Base-by-base conservation (phyloP, 2,888 invertebrate genomes). In the Heteromurus nitidus region DNA sequence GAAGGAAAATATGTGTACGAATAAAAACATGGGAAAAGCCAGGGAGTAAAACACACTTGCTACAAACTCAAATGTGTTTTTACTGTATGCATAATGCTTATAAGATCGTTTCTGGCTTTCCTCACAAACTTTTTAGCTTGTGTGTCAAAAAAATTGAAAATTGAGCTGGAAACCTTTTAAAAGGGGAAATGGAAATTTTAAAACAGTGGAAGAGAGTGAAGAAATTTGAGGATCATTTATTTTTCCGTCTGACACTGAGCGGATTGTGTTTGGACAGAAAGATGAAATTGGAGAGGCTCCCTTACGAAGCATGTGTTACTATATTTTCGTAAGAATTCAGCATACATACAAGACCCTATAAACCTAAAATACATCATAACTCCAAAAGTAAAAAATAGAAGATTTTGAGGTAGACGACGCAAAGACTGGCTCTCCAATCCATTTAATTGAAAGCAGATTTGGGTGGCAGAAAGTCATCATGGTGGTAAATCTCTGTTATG, bases 371-470 rank as follows among this genome's bases (percentile, higher is more conserved):
- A 22, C 24, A 5, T 5, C 64, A 31, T 30, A n/a, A 22, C 36
- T 36, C 64, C 44, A 24, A 44, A 24, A 67, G 3, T 11, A 24
- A 65, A 30, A 13, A 13, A 9, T 22, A 16, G 30, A 73, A n/a
- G n/a, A n/a, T n/a, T n/a, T n/a, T n/a, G n/a, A n/a, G n/a, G n/a
- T n/a, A n/a, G n/a, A n/a, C n/a, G 73, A 44, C 73, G 18, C n/a
- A 16, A 62, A 62, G 73, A 30, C 73, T 65, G 55, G 31, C 1
- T 30, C 18, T 1, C 30, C 24, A 20, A 74, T 31, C 55, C 65
- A 44, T 65, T 74, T 74, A 74, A 74, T 65, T 65, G 74, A 74
- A 65, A 74, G 74, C 74, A 74, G 74, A 65, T 74, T 74, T 65
- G 74, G 65, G 55, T 53, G 73, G 73, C 31, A 55, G 70, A 9